These are phyloP conservation scores for Cryptophagus acutangulus DNA, from an alignment of 2,888 invertebrate genomes.

Conservation along the genomic window DNA sequence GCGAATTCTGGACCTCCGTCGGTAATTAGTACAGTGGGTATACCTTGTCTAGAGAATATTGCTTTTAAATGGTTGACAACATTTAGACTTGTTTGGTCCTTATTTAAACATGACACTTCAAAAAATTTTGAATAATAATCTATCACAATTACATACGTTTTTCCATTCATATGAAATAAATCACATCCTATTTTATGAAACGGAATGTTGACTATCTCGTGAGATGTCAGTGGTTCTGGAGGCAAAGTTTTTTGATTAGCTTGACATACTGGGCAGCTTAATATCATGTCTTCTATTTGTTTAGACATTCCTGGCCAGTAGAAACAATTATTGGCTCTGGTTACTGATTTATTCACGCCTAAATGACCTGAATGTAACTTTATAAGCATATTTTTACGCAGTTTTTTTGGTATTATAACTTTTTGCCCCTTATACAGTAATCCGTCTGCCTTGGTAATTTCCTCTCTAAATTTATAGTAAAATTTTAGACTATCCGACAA, in stretches of 20 bases:
- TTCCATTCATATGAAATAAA: background rate
- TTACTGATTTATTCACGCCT: conserved; percentile 4
- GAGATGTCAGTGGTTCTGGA: background rate
- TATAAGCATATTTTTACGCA: background rate
- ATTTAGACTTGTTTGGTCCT: conserved; percentile 5
- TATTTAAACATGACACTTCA: conserved; percentile 7
- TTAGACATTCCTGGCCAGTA: conserved; percentile 10
- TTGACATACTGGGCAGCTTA: too few relatives aligned
- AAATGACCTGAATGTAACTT: conserved; percentile 7
- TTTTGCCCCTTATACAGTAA: background rate
- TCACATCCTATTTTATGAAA: conserved; percentile 2
- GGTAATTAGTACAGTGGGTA: conserved; percentile 18
- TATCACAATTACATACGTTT: background rate
- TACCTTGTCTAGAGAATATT: conserved; percentile 19
- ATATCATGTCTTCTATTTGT: conserved; percentile 8
- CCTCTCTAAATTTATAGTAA: background rate
- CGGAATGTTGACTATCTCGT: background rate
- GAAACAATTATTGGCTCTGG: conserved; percentile 9
- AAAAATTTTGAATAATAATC: conserved; percentile 4
- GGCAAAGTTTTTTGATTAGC: background rate
- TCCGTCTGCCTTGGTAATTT: background rate
- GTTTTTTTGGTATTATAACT: background rate
- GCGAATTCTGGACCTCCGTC: conserved; percentile 15
- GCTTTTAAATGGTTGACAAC: conserved; percentile 14
- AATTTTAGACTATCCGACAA: background rate